Evolutionary conservation across 2,113 vertebrate genomes (phyloP).

Genomic region (Epinephelus cyanopodus): DNA sequence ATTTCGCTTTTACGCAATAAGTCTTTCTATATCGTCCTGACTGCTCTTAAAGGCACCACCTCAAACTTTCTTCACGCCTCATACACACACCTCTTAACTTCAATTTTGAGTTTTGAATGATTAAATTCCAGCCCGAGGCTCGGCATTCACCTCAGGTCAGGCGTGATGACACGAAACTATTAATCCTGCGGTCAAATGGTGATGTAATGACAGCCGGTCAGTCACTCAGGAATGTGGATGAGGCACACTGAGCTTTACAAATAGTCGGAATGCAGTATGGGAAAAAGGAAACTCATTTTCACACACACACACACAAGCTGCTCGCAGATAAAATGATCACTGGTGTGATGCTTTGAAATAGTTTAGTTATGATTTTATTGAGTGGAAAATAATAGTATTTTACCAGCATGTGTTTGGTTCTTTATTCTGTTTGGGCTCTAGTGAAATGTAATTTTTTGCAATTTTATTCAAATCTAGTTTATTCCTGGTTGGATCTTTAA

Average conservation of each 20-base stretch:
- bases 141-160: conserved; percentile 63
- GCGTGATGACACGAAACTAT: conserved; percentile 76
- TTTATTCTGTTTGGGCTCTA: neutral
- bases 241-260: conserved; percentile 55
- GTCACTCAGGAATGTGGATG: conserved; percentile 75
- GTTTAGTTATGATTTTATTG: neutral
- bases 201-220: conserved; percentile 78
- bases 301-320: conserved; percentile 39
- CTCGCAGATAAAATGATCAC: neutral
- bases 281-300: conserved; percentile 47
- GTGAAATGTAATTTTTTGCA: neutral
- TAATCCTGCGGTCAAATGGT: conserved; percentile 71
- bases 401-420: neutral
- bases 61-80: neutral
- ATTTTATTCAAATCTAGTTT: neutral
- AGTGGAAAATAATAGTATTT: neutral
- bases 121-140: conserved; percentile 60
- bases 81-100: conserved; percentile 22
- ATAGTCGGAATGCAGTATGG: conserved; percentile 64
- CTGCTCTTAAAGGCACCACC: neutral
- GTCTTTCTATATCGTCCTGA: neutral
- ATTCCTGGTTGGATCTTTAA: neutral
- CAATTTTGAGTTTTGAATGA: conserved; percentile 44
- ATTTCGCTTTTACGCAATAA: neutral
- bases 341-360: neutral